Conservation (phyloP, 2,888 invertebrate species). For the Ctenicera cuprea region DNA sequence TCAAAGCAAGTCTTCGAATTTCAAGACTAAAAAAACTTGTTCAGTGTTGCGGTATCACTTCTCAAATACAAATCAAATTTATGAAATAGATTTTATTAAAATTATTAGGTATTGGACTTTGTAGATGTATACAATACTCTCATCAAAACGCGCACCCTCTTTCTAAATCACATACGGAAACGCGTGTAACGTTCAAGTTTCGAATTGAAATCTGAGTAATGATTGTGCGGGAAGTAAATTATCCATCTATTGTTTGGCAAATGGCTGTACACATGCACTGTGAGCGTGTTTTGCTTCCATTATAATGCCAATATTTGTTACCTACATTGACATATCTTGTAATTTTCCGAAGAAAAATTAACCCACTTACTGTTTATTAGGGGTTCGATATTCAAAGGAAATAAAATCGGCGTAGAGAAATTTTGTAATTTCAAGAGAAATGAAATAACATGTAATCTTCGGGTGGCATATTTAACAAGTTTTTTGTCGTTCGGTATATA, state of each 20-base stretch:
- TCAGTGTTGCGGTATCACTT: too few species aligned
- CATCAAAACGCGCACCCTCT: conserved; percentile 28
- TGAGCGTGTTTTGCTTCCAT: conserved; percentile 59
- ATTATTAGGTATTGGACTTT: too few species aligned
- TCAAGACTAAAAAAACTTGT: too few species aligned
- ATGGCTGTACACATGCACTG: conserved; percentile 57
- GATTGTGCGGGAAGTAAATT: conserved; percentile 57
- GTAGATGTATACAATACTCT: conserved; percentile 23
- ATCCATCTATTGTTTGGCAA: conserved; percentile 60
- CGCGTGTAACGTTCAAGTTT: conserved; percentile 44
- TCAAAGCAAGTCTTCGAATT: too few species aligned
- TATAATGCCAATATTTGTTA: conserved; percentile 57
- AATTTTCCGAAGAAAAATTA: conserved; percentile 58
- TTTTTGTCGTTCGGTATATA: conserved; percentile 10
- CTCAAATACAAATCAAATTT: too few species aligned
- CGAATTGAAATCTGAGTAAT: conserved; percentile 59
- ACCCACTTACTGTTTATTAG: conserved; percentile 44
- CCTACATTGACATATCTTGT: conserved; percentile 58
- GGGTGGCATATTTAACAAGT: conserved; percentile 6
- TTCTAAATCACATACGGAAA: conserved; percentile 47
- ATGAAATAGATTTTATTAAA: not conserved
- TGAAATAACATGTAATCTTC: not conserved
- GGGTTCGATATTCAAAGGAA: conserved; percentile 24
- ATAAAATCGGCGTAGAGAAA: not conserved
- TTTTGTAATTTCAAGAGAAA: not conserved